Evolutionary conservation across 2,113 vertebrate genomes (phyloP).

Genomic region (Rhipidura dahli): DNA sequence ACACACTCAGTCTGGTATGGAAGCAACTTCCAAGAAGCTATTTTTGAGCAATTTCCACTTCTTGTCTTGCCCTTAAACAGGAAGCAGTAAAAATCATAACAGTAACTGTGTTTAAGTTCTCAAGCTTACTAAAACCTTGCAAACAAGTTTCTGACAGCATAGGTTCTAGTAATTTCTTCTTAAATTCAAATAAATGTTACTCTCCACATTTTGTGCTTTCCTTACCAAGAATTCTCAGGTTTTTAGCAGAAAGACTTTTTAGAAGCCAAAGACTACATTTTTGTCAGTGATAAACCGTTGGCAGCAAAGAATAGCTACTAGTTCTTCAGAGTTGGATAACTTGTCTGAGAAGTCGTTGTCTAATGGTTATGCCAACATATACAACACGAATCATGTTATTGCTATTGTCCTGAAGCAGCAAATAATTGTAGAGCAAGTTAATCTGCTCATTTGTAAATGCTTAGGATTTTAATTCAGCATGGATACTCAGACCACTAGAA

Average conservation of each 20-base stretch:
- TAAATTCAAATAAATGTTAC: background rate
- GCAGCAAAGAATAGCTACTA: background rate
- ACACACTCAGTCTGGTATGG: conserved; percentile 6
- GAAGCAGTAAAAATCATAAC: conserved; percentile 48
- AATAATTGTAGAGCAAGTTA: background rate
- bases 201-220: background rate
- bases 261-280: background rate
- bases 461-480: background rate
- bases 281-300: background rate
- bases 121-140: background rate
- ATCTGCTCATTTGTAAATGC: background rate
- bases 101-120: conserved; percentile 16
- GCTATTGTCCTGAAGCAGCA: background rate
- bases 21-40: conserved; percentile 56
- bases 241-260: background rate
- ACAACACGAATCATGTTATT: background rate
- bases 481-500: background rate
- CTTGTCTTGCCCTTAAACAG: conserved; percentile 51
- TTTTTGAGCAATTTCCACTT: conserved; percentile 67
- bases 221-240: background rate
- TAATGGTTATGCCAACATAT: background rate
- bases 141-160: background rate
- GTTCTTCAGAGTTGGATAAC: background rate
- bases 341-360: background rate
- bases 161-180: background rate